A percentile compares a stretch with the other conserved stretches of the same genome.
These are phyloP conservation scores for Megaceryle maxima DNA, from an alignment of 2,113 vertebrate genomes.

Conservation along the genomic window DNA sequence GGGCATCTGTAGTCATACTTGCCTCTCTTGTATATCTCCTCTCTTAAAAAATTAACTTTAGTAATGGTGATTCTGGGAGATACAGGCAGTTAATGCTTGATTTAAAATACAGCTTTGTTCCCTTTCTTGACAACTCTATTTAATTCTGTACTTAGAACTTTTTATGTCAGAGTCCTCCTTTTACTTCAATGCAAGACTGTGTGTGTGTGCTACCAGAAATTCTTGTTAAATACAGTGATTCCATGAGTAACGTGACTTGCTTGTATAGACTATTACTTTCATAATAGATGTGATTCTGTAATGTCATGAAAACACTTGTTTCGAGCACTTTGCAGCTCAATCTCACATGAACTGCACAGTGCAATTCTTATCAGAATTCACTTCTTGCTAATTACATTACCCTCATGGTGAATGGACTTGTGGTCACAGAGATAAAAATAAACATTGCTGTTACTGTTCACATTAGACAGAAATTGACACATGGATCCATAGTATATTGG, in stretches of 20 bases:
- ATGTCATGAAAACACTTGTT: background rate
- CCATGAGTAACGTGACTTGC: background rate
- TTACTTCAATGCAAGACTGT: background rate
- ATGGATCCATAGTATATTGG: background rate
- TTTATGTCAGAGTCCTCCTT: background rate
- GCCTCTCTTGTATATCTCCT: background rate
- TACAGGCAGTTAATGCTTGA: background rate
- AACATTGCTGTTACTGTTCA: background rate
- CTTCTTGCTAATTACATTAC: background rate
- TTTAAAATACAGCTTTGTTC: background rate
- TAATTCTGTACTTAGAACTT: background rate
- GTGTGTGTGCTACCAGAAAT: background rate
- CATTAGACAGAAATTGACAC: background rate
- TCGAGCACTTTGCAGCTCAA: background rate
- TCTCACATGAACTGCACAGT: background rate
- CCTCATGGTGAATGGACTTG: background rate
- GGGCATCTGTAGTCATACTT: background rate
- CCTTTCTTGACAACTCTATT: background rate
- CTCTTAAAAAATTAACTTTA: background rate
- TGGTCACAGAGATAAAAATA: background rate
- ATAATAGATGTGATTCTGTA: background rate
- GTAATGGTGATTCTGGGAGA: background rate
- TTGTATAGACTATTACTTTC: background rate
- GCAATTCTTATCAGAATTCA: background rate
- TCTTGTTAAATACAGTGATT: background rate